Base-by-base conservation (phyloP, 2,797 vertebrate genomes). In the Tenualosa thibaudeaui region DNA sequence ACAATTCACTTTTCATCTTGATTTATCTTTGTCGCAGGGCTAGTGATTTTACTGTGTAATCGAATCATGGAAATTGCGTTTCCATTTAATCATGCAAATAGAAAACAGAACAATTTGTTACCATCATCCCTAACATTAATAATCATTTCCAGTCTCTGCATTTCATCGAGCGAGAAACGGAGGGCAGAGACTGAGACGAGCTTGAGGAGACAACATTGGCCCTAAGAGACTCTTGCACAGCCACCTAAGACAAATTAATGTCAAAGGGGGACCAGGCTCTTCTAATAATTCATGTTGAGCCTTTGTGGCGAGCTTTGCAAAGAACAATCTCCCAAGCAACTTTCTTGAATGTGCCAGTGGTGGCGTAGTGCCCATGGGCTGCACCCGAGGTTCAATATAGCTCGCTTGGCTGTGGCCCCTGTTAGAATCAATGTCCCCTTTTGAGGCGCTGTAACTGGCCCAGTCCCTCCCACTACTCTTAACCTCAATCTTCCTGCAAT, bases 41-140 rank as follows among this genome's bases (percentile, higher is more conserved):
- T 78, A 78, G 71, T 37, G 71, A 78, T 46, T 43, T 78, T 43
- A 78, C 71, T 22, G 40, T 78, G 71, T 78, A 78, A 78, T 78
- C 71, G 71, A 78, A 78, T 78, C 71, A 78, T 46, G 71, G 71
- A 78, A 78, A 78, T 78, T 78, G 71, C 19, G 37, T 78, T 78
- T 78, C 71, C 71, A 78, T 78, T 78, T 78, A 78, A 78, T 78
- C 71, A 78, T 78, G 71, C 71, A 78, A 78, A 78, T 78, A 46
- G 71, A 78, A 78, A 78, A 78, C 71, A 78, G 71, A 78, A 78
- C 71, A 43, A 78, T 78, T 78, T 78, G 71, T 78, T 78, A 78
- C 71, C 71, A 78, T 78, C 71, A 78, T 46, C 71, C 71, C 15
- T 19, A 6, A 15, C 71, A 78, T 78, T 78, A 78, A 78, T 78